Evolutionary conservation across 2,797 vertebrate species (phyloP).

Genomic region (Mastacembelus armatus): DNA sequence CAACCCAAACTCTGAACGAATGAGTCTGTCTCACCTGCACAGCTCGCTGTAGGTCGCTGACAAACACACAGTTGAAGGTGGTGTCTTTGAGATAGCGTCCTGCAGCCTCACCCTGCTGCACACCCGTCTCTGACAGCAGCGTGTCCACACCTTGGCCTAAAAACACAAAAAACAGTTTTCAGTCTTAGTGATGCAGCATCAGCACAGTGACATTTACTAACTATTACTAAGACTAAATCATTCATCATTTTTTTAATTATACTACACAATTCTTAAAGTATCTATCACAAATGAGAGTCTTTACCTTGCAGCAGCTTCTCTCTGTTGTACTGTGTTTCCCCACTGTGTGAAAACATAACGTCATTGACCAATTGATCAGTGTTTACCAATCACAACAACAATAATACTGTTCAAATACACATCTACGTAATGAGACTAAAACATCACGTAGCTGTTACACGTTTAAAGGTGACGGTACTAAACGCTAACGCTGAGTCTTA

Average conservation of each 20-base stretch:
- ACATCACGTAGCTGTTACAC: background rate
- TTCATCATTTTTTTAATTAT: no score
- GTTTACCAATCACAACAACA: background rate
- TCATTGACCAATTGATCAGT: background rate
- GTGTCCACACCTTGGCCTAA: slow-evolving; percentile 77
- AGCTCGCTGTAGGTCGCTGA: slow-evolving; percentile 92
- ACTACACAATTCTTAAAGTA: no score
- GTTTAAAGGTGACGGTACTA: background rate
- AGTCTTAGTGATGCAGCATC: background rate
- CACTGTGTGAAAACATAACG: slow-evolving; percentile 80
- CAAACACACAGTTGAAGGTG: slow-evolving; percentile 88
- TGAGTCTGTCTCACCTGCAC: slow-evolving; percentile 84
- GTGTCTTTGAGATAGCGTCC: slow-evolving; percentile 88
- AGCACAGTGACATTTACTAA: no score
- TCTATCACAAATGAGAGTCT: no score
- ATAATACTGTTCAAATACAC: background rate
- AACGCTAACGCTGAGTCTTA: background rate
- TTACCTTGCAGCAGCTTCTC: slow-evolving; percentile 95
- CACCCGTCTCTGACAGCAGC: slow-evolving; percentile 79
- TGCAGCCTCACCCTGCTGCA: slow-evolving; percentile 88
- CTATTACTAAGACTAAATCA: no score
- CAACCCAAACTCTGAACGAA: background rate
- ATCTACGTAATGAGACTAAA: no score
- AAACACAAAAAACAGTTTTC: background rate
- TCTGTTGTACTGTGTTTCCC: slow-evolving; percentile 95